Base-by-base conservation (phyloP, 2,113 vertebrate genomes). In the Tachysurus fulvidraco region DNA sequence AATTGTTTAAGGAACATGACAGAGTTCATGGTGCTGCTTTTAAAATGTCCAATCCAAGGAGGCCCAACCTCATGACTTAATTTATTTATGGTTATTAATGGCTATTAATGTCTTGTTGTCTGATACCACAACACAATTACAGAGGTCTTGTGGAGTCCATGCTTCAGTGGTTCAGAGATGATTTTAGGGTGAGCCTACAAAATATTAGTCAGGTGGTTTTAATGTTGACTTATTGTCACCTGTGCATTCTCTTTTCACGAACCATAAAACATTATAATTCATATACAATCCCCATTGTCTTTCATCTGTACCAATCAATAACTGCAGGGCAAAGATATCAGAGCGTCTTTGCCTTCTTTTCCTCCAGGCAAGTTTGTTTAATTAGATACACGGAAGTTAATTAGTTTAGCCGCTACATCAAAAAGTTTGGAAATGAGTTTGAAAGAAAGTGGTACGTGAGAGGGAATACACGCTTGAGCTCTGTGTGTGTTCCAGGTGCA, bases 401-500 rank as follows among this genome's bases (percentile, higher is more conserved):
- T 83, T 90, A 54, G 7, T 83, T 65, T 44, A 83, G n/a, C 59
- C 10, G 5, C 28, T 28, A 10, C 55, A 30, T 85, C 2, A 78
- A 41, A 85, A 80, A 86, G 23, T 57, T 67, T 80, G 62, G 62
- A 69, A 86, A 41, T 52, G 80, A 55, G 17, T 60, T 59, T 67
- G 44, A 21, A n/a, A 8, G 46, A 55, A 83, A 30, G 50, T 54
- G 17, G n/a, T 71, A 65, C 11, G 19, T 19, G 64, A 28, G 14
- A 36, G 28, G 36, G 28, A 36, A 79, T 36, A 79, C n/a, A 41
- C 25, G 11, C 0, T 16, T 5, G 89, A 90, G 44, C 81, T 85
- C 78, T 88, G 59, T 84, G 46, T 78, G 67, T 62, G 50, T 85
- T 79, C 19, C 91, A 99, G 98, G 92, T 99, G 91, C 96, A 92